Base-by-base conservation (phyloP, 2,797 vertebrate genomes). In the Characodon lateralis region DNA sequence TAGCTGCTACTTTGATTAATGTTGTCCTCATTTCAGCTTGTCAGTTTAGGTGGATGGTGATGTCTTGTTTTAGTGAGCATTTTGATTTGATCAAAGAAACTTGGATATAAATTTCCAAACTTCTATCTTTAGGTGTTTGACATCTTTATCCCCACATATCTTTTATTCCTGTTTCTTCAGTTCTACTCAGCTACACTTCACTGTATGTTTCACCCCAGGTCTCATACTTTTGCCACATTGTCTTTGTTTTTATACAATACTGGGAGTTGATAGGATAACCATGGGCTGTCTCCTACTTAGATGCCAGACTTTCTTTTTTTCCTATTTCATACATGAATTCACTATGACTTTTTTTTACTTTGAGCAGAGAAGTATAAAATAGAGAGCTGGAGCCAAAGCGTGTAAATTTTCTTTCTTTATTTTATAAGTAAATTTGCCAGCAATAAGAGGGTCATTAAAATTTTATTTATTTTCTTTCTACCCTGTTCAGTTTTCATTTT, bases 211-310 rank as follows among this genome's bases (percentile, higher is more conserved):
- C 53, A 69, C 61, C 68, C 55, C 75, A 35, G 72, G 66, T 72
- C 73, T 63, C 48, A 26, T 82, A 83, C 81, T 72, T 58, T 24
- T 58, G 63, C 77, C 73, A 74, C 72, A 87, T 87, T 70, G 20
- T 84, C 76, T 71, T 78, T 82, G 83, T 88, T 88, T 92, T 92
- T 94, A 92, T 94, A 88, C 53, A 84, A 92, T 93, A 90, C 83
- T 84, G 79, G 85, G 89, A 86, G 82, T 86, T 88, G 92, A 95
- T 94, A 89, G 84, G 46, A 88, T 59, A 88, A 94, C 90, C 89
- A 71, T 61, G 84, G 85, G 90, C 91, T 85, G 91, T 94, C 82
- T 81, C 85, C 91, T 89, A 88, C 85, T 88, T 76, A 80, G 71
- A 77, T 10, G 82, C 86, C 82, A 89, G 85, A 89, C 90, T 91